Evolutionary conservation across 2,113 vertebrate genomes (phyloP), one percentile per base, ranked within the genome.

Genomic region (Dipodomys ordii): DNA sequence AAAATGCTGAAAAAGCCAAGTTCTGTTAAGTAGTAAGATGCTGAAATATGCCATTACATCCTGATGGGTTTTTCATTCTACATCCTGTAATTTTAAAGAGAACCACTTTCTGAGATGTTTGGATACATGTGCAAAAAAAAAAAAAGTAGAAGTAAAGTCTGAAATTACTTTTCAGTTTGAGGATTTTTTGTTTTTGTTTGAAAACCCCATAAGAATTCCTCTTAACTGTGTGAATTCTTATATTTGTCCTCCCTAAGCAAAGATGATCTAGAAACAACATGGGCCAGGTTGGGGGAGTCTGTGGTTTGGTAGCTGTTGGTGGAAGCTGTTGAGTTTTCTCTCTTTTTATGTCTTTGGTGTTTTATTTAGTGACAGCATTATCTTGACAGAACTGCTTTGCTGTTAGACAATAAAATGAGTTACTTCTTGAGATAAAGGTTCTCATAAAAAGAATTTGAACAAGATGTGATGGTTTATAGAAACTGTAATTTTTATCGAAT

Each of bases 281-380:
- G 32, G 0, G 77, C 32, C 7, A 13, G 82, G 30, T 92, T 68
- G 71, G 81, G 74, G 74, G 10, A 76, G 68, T 93, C 72, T 93
- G 93, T 8, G 6, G 60, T 76, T 94, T 90, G 85, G 89, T 72
- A 96, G 49, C 19, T 28, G 28, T 49, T 6, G 23, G 7, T 0
- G 6, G 28, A 60, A 7, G 32, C 22, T 84, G 28, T 27, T 49
- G 64, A 35, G 46, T n/a, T 74, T 76, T 78, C 57, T 73, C 2
- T 71, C 53, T 86, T 64, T 62, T 72, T 25, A 86, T 39, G 16
- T 77, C 92, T 25, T 82, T 35, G 15, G 49, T 83, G 30, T 87
- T 94, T 98, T 98, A 91, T 96, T 96, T 97, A 94, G 89, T 28
- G 49, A 93, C 67, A 32, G 72, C 88, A 77, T 96, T 97, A 96